A percentile compares a stretch with the other conserved stretches of the same genome.
Evolutionary conservation across 1,140 invertebrate species (phyloP).

Genomic region (Drosophila mayri): DNA sequence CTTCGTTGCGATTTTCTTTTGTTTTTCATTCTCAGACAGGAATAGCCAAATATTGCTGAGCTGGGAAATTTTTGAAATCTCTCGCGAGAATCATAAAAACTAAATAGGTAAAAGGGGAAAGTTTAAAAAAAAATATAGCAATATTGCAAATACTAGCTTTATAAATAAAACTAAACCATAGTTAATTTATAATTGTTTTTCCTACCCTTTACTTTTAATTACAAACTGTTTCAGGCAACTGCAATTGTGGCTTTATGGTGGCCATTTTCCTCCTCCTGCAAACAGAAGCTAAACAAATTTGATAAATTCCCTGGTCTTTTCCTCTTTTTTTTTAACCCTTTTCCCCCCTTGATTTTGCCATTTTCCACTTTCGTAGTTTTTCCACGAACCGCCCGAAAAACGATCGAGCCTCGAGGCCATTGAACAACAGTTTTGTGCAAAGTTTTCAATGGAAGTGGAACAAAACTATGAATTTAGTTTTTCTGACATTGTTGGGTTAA

Average conservation of each 20-base stretch:
- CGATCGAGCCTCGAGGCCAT: constrained; percentile 48
- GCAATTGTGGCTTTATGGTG: neutral
- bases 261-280: neutral
- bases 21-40: constrained; percentile 30
- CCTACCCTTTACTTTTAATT: neutral
- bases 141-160: neutral
- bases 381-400: constrained; percentile 10
- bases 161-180: neutral
- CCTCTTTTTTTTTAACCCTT: neutral
- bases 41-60: constrained; percentile 3
- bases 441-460: constrained; percentile 51
- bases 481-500: constrained; percentile 52
- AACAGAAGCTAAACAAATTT: constrained; percentile 34
- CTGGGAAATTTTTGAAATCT: constrained; percentile 19
- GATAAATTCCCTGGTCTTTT: constrained; percentile 13
- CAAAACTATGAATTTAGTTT: constrained; percentile 53
- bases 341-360: neutral
- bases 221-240: constrained; percentile 6
- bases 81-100: constrained; percentile 2
- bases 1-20: constrained; percentile 32
- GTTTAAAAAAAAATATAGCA: neutral
- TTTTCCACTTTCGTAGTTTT: constrained; percentile 15
- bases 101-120: neutral
- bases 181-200: neutral
- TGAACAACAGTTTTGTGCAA: constrained; percentile 33